phyloP scores from a whole-genome alignment of 2,113 vertebrate species.

The Datnioides undecimradiatus region DNA sequence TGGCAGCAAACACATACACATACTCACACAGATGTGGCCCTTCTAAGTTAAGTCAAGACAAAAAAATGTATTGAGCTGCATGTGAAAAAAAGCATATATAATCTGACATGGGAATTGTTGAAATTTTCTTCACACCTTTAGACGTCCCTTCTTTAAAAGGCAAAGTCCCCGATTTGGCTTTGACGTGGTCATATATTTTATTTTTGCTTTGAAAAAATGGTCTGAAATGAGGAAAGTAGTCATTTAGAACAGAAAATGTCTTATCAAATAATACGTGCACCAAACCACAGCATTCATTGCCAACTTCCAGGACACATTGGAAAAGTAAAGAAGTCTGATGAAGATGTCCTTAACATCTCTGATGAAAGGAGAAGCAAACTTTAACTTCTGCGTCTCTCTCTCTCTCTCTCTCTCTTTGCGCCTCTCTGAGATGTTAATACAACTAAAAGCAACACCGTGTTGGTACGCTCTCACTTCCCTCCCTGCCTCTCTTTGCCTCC shows the following conservation, averaged over 20 bases:
- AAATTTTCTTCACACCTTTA: no score
- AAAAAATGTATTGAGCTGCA: neutral
- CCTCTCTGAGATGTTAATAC: constrained; percentile 16
- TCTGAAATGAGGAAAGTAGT: neutral
- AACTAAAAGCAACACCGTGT: constrained; percentile 33
- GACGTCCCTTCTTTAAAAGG: neutral
- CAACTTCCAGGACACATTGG: neutral
- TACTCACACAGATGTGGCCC: neutral
- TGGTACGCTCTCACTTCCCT: constrained; percentile 34
- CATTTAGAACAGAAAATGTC: neutral
- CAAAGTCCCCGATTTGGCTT: neutral
- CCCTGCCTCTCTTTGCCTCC: constrained; percentile 3
- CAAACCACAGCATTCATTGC: neutral
- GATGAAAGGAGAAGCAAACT: neutral
- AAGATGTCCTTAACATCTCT: neutral
- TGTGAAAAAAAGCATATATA: neutral
- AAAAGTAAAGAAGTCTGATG: neutral
- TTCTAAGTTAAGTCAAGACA: neutral
- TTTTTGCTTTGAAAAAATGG: no score
- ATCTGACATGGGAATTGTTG: neutral
- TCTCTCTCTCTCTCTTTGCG: neutral
- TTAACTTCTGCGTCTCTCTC: neutral
- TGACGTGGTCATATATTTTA: neutral
- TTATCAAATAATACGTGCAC: neutral
- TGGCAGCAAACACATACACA: constrained; percentile 10